Conservation (phyloP, 2,113 vertebrate genomes). For the Xenopus borealis region DNA sequence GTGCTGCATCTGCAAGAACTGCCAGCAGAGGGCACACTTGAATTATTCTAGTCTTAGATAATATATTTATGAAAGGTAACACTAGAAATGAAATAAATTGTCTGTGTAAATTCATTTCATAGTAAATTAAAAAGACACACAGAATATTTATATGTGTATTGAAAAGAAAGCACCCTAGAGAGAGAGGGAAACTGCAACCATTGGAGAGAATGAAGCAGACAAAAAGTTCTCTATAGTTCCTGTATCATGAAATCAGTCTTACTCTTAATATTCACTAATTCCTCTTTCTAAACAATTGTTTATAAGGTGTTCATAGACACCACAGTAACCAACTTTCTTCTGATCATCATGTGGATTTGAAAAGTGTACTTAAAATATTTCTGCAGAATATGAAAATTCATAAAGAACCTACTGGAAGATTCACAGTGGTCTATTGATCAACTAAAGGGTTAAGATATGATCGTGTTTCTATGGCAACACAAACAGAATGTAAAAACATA, state of each 20-base stretch:
- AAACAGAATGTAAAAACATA: constrained; percentile 19
- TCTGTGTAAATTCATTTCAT: constrained; percentile 34
- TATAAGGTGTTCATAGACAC: not conserved
- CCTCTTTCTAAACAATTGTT: not conserved
- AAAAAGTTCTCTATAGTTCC: not conserved
- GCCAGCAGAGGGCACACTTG: constrained; percentile 26
- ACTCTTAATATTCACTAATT: too few relatives aligned
- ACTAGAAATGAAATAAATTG: constrained; percentile 29
- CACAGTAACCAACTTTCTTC: not conserved
- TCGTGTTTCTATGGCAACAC: constrained; percentile 40
- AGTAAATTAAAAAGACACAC: constrained; percentile 29
- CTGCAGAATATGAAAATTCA: not conserved
- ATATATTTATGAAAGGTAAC: not conserved
- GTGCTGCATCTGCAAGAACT: too few relatives aligned
- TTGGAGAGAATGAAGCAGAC: not conserved
- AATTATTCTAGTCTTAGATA: not conserved
- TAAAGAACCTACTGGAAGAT: not conserved
- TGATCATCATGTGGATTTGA: not conserved
- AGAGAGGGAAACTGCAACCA: constrained; percentile 3
- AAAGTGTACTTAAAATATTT: too few relatives aligned
- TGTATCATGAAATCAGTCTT: too few relatives aligned
- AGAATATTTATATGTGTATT: constrained; percentile 25
- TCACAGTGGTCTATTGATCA: not conserved
- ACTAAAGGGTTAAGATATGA: constrained; percentile 37
- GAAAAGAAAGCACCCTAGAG: not conserved